Percentiles rank a stretch among this genome's conserved stretches.
These are phyloP conservation scores for Solenopsis invicta DNA, from an alignment of 1,140 invertebrate species.

Conservation along the genomic window DNA sequence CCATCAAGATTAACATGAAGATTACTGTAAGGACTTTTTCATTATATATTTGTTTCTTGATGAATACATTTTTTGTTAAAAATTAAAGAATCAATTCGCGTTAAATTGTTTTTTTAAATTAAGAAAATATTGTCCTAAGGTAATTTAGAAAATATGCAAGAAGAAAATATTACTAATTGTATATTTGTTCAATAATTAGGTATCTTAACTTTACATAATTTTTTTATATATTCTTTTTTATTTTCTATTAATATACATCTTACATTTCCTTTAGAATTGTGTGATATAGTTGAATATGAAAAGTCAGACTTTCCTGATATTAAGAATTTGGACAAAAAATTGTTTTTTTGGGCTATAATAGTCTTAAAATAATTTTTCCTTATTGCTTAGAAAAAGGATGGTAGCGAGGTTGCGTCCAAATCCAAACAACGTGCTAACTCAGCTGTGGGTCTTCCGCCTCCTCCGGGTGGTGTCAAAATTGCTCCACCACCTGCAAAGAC, in stretches of 20 bases:
- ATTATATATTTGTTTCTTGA: slow-evolving; percentile 24
- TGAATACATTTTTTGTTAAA: not conserved
- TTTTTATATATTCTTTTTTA: not conserved
- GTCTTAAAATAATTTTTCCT: slow-evolving; percentile 41
- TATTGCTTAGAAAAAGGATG: slow-evolving; percentile 93
- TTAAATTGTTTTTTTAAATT: not conserved
- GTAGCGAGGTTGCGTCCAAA: slow-evolving; percentile 90
- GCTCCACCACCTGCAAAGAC: slow-evolving; percentile 90
- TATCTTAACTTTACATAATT: not conserved
- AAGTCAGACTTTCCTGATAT: not conserved
- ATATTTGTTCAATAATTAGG: not conserved
- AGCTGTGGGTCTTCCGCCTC: slow-evolving; percentile 93
- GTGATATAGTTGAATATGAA: not conserved
- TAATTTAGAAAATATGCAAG: slow-evolving; percentile 9
- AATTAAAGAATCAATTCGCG: not conserved
- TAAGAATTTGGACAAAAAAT: not conserved
- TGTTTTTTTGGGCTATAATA: not conserved
- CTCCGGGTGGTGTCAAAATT: slow-evolving; percentile 92
- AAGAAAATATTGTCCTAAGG: slow-evolving; percentile 25
- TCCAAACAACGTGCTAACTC: slow-evolving; percentile 88
- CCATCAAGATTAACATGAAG: slow-evolving; percentile 99
- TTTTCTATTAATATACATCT: not conserved
- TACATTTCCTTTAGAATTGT: not conserved
- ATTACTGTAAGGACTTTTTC: slow-evolving; percentile 92
- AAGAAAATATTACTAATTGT: not conserved